These are phyloP conservation scores for Microcebus murinus DNA, from an alignment of 2,113 vertebrate genomes.

Conservation along the genomic window DNA sequence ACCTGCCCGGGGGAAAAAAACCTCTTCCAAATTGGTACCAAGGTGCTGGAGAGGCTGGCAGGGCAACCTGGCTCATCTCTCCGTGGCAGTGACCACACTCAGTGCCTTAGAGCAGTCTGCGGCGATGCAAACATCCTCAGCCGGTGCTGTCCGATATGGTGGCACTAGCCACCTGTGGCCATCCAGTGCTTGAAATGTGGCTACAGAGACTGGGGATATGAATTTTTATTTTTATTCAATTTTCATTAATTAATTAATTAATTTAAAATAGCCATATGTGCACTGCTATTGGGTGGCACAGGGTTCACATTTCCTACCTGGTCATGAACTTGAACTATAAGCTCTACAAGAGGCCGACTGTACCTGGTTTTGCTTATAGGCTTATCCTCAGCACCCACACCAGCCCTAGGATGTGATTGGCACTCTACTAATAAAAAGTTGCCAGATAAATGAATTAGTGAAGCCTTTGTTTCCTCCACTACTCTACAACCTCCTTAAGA, in stretches of 20 bases:
- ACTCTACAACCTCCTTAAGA: neutral
- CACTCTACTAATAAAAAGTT: conserved; percentile 18
- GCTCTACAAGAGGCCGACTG: neutral
- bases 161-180: neutral
- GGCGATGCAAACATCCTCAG: neutral
- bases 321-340: neutral
- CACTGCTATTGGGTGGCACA: neutral
- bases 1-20: neutral
- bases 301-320: neutral
- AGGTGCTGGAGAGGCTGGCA: neutral
- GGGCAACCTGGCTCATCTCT: neutral
- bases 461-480: neutral
- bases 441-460: neutral
- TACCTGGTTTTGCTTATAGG: neutral
- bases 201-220: neutral
- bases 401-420: neutral
- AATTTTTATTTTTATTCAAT: neutral
- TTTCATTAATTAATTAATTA: neutral
- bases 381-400: neutral
- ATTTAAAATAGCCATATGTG: neutral
- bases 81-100: neutral
- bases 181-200: neutral
- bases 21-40: neutral
- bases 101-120: neutral
- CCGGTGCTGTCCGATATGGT: neutral